Evolutionary conservation across 1,140 invertebrate species (phyloP), one percentile per base, ranked within the genome.

Genomic region (Polypedilum pembai): DNA sequence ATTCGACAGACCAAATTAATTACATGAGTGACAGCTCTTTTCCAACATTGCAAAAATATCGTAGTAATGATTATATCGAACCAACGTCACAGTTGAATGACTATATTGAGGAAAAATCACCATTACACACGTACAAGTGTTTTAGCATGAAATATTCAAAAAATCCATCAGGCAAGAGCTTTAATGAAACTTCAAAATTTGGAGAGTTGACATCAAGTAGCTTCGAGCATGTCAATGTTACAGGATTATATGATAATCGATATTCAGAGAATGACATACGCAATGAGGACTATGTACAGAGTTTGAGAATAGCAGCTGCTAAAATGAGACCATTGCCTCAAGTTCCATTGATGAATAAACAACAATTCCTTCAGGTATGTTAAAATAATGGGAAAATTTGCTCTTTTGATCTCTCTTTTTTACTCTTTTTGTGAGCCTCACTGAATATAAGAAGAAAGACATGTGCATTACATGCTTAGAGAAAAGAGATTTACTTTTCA

Each of bases 201-300:
- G 73, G 73, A 65, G 45, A 63, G 21, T 20, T 63, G n/a, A 74
- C 21, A 10, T 74, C 73, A 33, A 74, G 73, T 40, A 74, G 73
- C 40, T 74, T 74, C n/a, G 73, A 74, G 73, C 73, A 74, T 20
- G 73, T 74, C 15, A 74, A 74, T 74, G 73, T 74, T 40, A 63
- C 73, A 21, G 45, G 73, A 69, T 69, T 74, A 33, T 40, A 40
- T 73, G 40, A 41, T 41, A 40, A 73, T 73, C 73, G 73, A 24
- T 73, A 41, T 65, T 56, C 45, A 3, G 65, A 21, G 5, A 21
- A 18, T 21, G 45, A 56, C 21, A 65, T 74, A 41, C 8, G 24
- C 18, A 74, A 63, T 74, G 73, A 74, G n/a, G 41, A 74, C 65
- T 69, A 69, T 69, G 65, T 69, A 21, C 65, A 69, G 18, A 18